Base-by-base conservation (phyloP, 2,797 vertebrate species). In the Alcedo quadribrachys region DNA sequence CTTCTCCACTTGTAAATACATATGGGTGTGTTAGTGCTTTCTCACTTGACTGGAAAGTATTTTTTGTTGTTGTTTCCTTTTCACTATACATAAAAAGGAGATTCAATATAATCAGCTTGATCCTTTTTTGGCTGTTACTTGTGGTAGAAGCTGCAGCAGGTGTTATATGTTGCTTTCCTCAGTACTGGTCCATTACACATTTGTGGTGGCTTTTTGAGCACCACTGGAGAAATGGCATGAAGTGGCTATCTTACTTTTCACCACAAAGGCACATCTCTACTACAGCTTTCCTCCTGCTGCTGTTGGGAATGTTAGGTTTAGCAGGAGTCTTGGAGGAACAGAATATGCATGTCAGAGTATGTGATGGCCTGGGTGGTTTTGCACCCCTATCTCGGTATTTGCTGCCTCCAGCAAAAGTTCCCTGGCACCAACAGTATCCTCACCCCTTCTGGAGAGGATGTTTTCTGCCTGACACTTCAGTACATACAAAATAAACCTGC, bases 11-110 rank as follows among this genome's bases (percentile, higher is more conserved):
- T 62, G 17, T 88, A 50, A 42, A 6, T 91, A 62, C 5, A 1
- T 67, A 90, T 67, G 86, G 53, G 75, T 70, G 33, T 88, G 83
- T 92, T 88, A 79, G 48, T 86, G 69, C 24, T 75, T 67, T 80
- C 35, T 85, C 9, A 50, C 57, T 94, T 82, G 61, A 89, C 71
- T 92, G 86, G 84, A 78, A 93, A 87, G n/a, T 37, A 37, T 22
- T 61, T 76, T 15, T 86, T 43, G 11, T 85, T 89, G 50, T 80
- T 91, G 15, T 80, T 93, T 92, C 53, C 57, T 82, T 77, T 75
- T 77, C 84, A 46, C 21, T 87, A 3, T 80, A 45, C 25, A 9
- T 28, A 77, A 75, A 90, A 90, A 79, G 40, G n/a, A 53, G 60
- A 69, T 37, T 85, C 17, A 3, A 15, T 81, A 73, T 84, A 57